Percentiles rank a stretch among this genome's conserved stretches.
These are phyloP conservation scores for Haemorhous mexicanus DNA, from an alignment of 2,113 vertebrate species.

Conservation along the genomic window DNA sequence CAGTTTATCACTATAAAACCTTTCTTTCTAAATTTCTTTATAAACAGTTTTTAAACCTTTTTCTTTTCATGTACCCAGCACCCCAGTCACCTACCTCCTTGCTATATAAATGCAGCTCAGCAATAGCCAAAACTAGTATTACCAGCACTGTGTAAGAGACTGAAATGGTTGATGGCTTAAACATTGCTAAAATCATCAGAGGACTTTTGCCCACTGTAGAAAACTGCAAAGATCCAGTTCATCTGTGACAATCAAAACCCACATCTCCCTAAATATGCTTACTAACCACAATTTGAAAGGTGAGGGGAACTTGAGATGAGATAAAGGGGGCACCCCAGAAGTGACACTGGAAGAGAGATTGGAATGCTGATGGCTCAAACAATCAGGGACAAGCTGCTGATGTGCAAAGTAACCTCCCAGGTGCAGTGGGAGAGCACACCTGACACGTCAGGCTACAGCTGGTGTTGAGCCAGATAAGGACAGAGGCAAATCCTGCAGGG, in stretches of 20 bases:
- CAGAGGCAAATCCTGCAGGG: background rate
- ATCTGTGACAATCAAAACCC: rapidly evolving
- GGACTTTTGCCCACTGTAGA: background rate
- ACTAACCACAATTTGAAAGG: rapidly evolving
- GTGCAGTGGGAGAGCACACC: background rate
- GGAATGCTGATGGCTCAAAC: background rate
- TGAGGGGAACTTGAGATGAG: background rate
- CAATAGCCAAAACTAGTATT: background rate
- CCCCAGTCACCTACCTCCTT: background rate
- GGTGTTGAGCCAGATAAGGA: background rate
- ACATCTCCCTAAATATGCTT: background rate
- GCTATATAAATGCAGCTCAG: background rate
- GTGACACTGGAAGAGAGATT: background rate
- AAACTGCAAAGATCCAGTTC: background rate
- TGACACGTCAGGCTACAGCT: background rate
- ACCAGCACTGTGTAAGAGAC: background rate
- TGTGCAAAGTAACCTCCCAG: background rate
- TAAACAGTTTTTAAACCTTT: background rate
- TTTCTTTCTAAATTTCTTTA: background rate
- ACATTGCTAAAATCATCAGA: background rate
- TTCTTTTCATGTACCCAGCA: background rate
- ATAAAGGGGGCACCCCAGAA: background rate
- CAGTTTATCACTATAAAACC: background rate
- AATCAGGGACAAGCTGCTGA: background rate
- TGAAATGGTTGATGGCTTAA: background rate